Base-by-base conservation (phyloP, 2,797 vertebrate genomes). In the Phylloscopus collybita region DNA sequence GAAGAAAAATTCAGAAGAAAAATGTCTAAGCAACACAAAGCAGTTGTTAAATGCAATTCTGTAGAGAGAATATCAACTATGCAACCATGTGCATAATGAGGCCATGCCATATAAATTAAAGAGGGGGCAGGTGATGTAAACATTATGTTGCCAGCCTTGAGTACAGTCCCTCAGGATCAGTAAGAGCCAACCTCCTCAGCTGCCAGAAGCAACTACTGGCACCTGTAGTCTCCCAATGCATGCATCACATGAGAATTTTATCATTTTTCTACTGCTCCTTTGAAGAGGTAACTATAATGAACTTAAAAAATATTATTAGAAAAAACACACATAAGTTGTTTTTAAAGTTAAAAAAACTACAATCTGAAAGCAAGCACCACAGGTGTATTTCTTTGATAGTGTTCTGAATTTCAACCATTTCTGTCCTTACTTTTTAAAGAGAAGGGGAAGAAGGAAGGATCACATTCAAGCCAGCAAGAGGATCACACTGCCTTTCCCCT, bases 391-490 rank as follows among this genome's bases (percentile, higher is more conserved):
- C 92, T 95, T 92, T 78, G 44, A 65, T 40, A 91, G 74, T 27
- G 64, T 70, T 95, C 89, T 93, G 82, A 95, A 96, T 95, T 91
- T 82, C 96, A 97, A 81, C 71, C 54, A 67, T 86, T 97, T 92
- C 92, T 93, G 57, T 93, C 73, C 95, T 88, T 94, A 38, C 70
- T 94, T 95, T 92, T 93, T 73, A 79, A 97, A 93, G 86, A 92
- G 78, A 76, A 80, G 64, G 29, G 90, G 60, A 76, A 93, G 73
- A 56, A 94, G 66, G n/a, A 75, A 80, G 74, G 93, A 92, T 95
- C 86, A 66, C 79, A 93, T 82, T 81, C 83, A 47, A 95, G 87
- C 64, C 90, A 90, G 87, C 72, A 90, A 75, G 64, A 38, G 88
- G 91, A 95, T 97, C 85, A 59, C 49, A 94, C 73, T 93, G 86